phyloP scores from a whole-genome alignment of 2,888 invertebrate species.

The Aphrophora alni region DNA sequence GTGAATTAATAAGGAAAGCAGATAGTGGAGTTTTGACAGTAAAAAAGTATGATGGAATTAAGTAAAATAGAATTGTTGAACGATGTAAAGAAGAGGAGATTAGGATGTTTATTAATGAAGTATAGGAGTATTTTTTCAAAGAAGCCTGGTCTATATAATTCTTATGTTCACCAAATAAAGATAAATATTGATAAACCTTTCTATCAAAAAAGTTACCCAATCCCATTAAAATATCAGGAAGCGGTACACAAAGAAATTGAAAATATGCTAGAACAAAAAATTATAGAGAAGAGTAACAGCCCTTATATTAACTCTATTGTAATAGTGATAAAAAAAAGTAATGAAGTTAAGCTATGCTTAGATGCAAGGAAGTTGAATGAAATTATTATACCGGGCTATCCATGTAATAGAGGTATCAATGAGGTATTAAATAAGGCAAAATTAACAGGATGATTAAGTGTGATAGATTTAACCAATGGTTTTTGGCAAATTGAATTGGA shows the following conservation, averaged over 20 bases:
- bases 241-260: background rate
- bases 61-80: no score
- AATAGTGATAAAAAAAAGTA: background rate
- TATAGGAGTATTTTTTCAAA: background rate
- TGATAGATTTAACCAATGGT: background rate
- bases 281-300: constrained; percentile 3
- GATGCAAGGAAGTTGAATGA: constrained; percentile 14
- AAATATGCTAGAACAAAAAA: background rate
- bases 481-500: background rate
- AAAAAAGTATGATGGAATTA: background rate
- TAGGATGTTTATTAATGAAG: background rate
- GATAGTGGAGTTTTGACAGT: background rate
- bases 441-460: background rate
- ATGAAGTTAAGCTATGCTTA: background rate
- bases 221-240: background rate
- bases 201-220: background rate
- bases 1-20: background rate
- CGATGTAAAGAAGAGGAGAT: background rate
- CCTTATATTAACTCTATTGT: background rate
- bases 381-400: background rate
- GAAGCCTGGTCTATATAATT: background rate
- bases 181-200: no score
- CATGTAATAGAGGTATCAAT: constrained; percentile 3
- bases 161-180: background rate
- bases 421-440: background rate